Conservation (phyloP, 2,888 invertebrate species). For the Pseudococcus longispinus region DNA sequence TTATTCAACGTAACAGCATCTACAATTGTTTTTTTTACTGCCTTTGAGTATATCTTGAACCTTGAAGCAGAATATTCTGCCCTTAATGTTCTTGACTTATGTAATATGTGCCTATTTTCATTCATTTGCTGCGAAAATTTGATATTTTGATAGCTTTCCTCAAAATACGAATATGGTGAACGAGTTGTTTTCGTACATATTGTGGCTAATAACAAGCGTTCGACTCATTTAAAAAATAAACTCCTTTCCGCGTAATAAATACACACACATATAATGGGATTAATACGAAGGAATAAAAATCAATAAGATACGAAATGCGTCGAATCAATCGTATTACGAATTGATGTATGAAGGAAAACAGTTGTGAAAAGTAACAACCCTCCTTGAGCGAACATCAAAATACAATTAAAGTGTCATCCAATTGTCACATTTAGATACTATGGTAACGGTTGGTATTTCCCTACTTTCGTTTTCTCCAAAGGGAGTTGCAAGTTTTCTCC, state of each 20-base stretch:
- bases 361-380: constrained; percentile 37
- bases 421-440: constrained; percentile 49
- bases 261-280: neutral
- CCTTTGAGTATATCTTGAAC: neutral
- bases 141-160: neutral
- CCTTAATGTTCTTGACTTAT: neutral
- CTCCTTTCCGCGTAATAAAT: neutral
- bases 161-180: too few species aligned
- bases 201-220: neutral
- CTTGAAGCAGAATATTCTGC: neutral
- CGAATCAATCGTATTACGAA: neutral
- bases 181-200: neutral
- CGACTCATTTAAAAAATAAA: neutral
- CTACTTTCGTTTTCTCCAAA: neutral
- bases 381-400: constrained; percentile 51
- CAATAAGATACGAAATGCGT: neutral
- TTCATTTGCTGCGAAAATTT: neutral
- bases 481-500: neutral
- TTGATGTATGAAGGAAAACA: constrained; percentile 20
- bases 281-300: constrained; percentile 22
- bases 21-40: neutral
- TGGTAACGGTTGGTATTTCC: constrained; percentile 32
- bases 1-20: constrained; percentile 4
- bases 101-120: too few species aligned
- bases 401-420: constrained; percentile 52